Conservation (phyloP, 2,113 vertebrate species). For the Anthoscopus minutus region DNA sequence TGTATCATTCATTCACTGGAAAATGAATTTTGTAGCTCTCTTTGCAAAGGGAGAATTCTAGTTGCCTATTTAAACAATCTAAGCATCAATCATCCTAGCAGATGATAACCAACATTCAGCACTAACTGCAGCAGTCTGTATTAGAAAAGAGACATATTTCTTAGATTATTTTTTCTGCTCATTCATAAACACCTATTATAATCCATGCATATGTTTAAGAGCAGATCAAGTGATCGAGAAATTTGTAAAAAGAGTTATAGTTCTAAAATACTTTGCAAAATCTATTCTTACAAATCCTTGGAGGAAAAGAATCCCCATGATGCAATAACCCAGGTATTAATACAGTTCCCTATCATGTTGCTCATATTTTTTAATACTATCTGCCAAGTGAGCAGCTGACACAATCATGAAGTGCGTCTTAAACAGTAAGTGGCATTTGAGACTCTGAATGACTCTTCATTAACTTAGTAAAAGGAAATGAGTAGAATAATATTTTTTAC, state of each 20-base stretch:
- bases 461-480: background rate
- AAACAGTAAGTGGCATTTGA: background rate
- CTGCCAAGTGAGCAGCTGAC: background rate
- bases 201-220: background rate
- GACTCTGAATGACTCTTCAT: background rate
- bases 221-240: background rate
- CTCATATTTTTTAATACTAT: background rate
- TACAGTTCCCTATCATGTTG: background rate
- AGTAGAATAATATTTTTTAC: slow-evolving; percentile 22
- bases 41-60: background rate
- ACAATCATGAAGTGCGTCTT: background rate
- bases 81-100: background rate
- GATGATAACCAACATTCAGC: background rate
- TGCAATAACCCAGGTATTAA: background rate
- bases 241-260: background rate
- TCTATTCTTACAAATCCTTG: background rate
- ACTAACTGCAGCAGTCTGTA: background rate
- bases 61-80: background rate
- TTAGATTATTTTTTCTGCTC: background rate
- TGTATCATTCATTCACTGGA: background rate
- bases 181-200: background rate
- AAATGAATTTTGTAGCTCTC: background rate
- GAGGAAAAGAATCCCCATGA: background rate
- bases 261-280: background rate
- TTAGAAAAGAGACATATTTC: background rate